Percentiles rank a stretch among this genome's conserved stretches.
These are phyloP conservation scores for Mormyrops boulengeri DNA, from an alignment of 2,797 vertebrate species.

Conservation along the genomic window DNA sequence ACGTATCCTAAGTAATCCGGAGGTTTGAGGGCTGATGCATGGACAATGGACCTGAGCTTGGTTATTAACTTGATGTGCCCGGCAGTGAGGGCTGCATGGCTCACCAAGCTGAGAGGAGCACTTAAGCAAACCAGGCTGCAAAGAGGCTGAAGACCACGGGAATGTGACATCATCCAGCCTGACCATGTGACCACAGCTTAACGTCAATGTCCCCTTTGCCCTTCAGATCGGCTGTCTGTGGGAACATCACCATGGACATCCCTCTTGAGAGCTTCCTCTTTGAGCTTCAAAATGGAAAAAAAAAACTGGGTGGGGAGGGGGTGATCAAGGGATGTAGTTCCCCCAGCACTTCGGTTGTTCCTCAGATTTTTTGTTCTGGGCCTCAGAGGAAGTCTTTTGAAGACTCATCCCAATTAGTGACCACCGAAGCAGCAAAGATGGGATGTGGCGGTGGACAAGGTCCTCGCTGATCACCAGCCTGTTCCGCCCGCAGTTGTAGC, in stretches of 20 bases:
- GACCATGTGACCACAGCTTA: background rate
- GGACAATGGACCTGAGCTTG: background rate
- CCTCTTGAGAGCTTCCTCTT: slow-evolving; percentile 41
- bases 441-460: slow-evolving; percentile 16
- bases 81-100: background rate
- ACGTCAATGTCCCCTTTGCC: slow-evolving; percentile 27
- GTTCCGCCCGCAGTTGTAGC: background rate
- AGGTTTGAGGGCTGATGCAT: background rate
- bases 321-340: slow-evolving; percentile 46
- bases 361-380: slow-evolving; percentile 29
- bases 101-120: background rate
- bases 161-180: background rate
- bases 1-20: background rate
- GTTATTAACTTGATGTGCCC: background rate
- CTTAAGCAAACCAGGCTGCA: background rate
- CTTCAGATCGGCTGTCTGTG: slow-evolving; percentile 45
- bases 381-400: slow-evolving; percentile 40
- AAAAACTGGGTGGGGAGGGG: slow-evolving; percentile 6
- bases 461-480: background rate
- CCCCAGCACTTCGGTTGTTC: slow-evolving; percentile 32
- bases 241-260: slow-evolving; percentile 39
- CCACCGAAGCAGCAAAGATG: slow-evolving; percentile 31
- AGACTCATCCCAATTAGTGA: slow-evolving; percentile 45
- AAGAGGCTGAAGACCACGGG: background rate
- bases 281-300: slow-evolving; percentile 46